Percentiles rank a stretch among this genome's conserved stretches.
phyloP scores from a whole-genome alignment of 2,888 invertebrate genomes.

The Tenthredo mesomela region DNA sequence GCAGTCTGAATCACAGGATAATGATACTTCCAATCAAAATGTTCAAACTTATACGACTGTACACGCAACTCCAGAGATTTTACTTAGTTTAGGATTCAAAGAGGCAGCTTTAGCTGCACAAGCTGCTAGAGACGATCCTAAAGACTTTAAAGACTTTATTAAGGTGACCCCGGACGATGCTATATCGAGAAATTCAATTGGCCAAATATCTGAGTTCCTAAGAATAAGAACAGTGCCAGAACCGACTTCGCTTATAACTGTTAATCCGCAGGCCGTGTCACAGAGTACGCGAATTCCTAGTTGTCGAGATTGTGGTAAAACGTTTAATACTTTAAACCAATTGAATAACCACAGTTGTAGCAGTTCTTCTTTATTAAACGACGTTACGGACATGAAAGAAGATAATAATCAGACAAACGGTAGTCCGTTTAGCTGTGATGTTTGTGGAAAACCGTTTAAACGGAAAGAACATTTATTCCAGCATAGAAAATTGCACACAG shows the following conservation, averaged over 20 bases:
- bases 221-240: conserved; percentile 73
- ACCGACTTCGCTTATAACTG: conserved; percentile 69
- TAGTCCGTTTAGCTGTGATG: conserved; percentile 79
- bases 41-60: conserved; percentile 72
- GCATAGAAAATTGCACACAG: conserved; percentile 84
- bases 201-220: conserved; percentile 75
- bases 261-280: conserved; percentile 73
- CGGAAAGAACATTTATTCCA: conserved; percentile 86
- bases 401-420: conserved; percentile 57
- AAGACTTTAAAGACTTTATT: conserved; percentile 71
- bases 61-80: conserved; percentile 73
- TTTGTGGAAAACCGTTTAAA: conserved; percentile 84
- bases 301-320: conserved; percentile 76
- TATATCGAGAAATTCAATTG: conserved; percentile 72
- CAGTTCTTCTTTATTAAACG: conserved; percentile 60
- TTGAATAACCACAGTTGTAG: conserved; percentile 71
- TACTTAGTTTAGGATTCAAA: conserved; percentile 73
- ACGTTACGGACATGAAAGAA: conserved; percentile 64
- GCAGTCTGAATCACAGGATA: conserved; percentile 68
- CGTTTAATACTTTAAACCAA: conserved; percentile 69
- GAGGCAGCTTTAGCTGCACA: conserved; percentile 68
- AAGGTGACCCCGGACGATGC: conserved; percentile 70
- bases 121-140: conserved; percentile 70
- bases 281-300: conserved; percentile 66
- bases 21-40: conserved; percentile 66